Evolutionary conservation across 2,113 vertebrate species (phyloP).

Genomic region (Laticauda colubrina): DNA sequence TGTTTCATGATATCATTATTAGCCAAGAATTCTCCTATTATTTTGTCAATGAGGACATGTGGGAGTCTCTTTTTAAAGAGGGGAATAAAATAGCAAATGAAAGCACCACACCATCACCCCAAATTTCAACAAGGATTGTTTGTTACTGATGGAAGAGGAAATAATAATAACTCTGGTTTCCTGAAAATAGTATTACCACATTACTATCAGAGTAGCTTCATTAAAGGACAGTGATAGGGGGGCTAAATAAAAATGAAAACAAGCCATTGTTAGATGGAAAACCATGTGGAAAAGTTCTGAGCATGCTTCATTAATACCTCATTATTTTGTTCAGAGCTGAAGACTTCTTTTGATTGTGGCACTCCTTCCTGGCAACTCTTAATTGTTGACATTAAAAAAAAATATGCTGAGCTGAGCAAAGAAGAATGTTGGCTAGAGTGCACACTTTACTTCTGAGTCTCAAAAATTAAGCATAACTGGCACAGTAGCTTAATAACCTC

Average conservation of each 20-base stretch:
- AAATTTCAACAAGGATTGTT: not conserved
- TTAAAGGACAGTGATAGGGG: not conserved
- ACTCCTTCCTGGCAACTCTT: constrained; percentile 57
- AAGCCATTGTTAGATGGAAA: constrained; percentile 6
- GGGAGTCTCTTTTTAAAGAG: not conserved
- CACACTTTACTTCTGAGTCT: constrained; percentile 42
- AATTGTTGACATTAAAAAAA: constrained; percentile 68
- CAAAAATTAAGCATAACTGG: constrained; percentile 32
- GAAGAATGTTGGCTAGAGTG: constrained; percentile 37
- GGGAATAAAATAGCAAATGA: not conserved
- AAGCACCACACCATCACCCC: not conserved
- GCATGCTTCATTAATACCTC: constrained; percentile 57
- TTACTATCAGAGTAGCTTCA: not conserved
- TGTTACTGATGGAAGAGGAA: not conserved
- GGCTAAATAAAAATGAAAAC: constrained; percentile 7
- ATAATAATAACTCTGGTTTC: not conserved
- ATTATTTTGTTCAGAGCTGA: constrained; percentile 53
- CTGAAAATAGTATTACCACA: accelerated
- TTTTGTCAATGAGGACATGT: not conserved
- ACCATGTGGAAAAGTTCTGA: constrained; percentile 14
- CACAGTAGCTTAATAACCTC: constrained; percentile 57
- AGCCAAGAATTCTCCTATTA: not conserved
- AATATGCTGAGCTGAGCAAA: constrained; percentile 61
- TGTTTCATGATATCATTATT: not conserved
- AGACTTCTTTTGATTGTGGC: constrained; percentile 55